Base-by-base conservation (phyloP, 2,113 vertebrate species). In the Craseonycteris thonglongyai region DNA sequence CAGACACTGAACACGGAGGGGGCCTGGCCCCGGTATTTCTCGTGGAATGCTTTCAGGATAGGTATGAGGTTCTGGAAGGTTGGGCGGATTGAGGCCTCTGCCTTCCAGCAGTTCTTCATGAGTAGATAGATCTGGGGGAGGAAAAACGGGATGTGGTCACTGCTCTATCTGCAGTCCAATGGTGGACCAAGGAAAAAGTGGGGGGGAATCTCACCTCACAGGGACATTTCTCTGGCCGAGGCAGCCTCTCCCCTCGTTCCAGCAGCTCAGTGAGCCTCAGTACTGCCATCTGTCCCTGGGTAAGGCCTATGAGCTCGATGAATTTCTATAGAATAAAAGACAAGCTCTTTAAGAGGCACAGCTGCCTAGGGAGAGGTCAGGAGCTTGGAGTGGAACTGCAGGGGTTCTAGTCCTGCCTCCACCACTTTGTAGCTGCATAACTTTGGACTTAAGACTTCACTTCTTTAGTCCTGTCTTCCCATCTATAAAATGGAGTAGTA, bases 51-150 rank as follows among this genome's bases (percentile, higher is more conserved):
- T 80, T 96, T 98, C 54, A 99, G 98, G 82, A 96, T 90, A 5
- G 98, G 97, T 14, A 98, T 93, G 9, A 99, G 98, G 66, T 98
- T 98, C 45, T 80, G 81, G 94, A 99, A 99, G 0, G 98, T 86
- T 0, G 99, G 99, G 2, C 99, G 98, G 42, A 98, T 95, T 6
- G 96, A 95, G 10, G 99, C 98, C 1, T 99, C 98, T 0, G 96
- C 42, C 42, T 98, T 97, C 99, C 99, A 99, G 93, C 99, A 99
- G 92, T 98, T 98, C 93, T 98, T 98, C 99, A 99, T 99, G 87
- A 98, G 96, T 5, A 95, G 85, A 81, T 98, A 98, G 69, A 98
- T 69, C 98, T 98, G 89, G 2, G n/a, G 74, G n/a, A 47, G 79
- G 54, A 83, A 40, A 69, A 30, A 3, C 0, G 28, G 26, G 19